phyloP scores from a whole-genome alignment of 2,797 vertebrate genomes.

The Bovichtus variegatus region DNA sequence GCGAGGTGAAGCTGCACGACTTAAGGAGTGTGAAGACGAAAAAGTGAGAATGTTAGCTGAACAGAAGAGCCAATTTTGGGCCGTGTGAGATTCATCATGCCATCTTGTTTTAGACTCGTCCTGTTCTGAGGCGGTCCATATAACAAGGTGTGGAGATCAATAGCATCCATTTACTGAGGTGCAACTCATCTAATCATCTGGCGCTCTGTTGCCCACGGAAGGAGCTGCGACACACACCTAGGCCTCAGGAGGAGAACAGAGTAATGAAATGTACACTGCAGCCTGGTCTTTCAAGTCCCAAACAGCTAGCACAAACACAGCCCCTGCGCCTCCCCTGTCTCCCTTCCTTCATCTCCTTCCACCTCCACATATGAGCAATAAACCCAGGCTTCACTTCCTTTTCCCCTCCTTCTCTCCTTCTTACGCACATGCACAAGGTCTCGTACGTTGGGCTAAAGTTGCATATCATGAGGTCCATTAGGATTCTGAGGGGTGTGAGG shows the following conservation, averaged over 20 bases:
- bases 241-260: slow-evolving; percentile 73
- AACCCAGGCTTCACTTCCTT: slow-evolving; percentile 63
- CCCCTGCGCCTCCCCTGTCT: slow-evolving; percentile 44
- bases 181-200: slow-evolving; percentile 82
- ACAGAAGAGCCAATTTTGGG: slow-evolving; percentile 70
- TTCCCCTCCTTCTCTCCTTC: slow-evolving; percentile 18
- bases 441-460: slow-evolving; percentile 65
- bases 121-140: slow-evolving; percentile 71
- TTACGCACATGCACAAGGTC: slow-evolving; percentile 50
- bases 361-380: slow-evolving; percentile 72
- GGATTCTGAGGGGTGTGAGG: slow-evolving; percentile 69
- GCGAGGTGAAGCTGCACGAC: slow-evolving; percentile 38
- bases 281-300: slow-evolving; percentile 57
- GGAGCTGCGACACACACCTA: slow-evolving; percentile 65
- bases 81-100: slow-evolving; percentile 60
- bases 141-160: slow-evolving; percentile 85
- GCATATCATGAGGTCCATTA: slow-evolving; percentile 68
- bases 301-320: slow-evolving; percentile 75
- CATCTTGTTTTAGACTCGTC: slow-evolving; percentile 70
- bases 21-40: slow-evolving; percentile 58
- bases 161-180: slow-evolving; percentile 81
- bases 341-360: slow-evolving; percentile 51
- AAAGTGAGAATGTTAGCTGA: slow-evolving; percentile 61
- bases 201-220: slow-evolving; percentile 65
- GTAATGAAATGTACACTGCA: slow-evolving; percentile 85